Percentiles rank a stretch among this genome's conserved stretches.
phyloP scores from a whole-genome alignment of 2,888 invertebrate genomes.

The Dorcus hopei region DNA sequence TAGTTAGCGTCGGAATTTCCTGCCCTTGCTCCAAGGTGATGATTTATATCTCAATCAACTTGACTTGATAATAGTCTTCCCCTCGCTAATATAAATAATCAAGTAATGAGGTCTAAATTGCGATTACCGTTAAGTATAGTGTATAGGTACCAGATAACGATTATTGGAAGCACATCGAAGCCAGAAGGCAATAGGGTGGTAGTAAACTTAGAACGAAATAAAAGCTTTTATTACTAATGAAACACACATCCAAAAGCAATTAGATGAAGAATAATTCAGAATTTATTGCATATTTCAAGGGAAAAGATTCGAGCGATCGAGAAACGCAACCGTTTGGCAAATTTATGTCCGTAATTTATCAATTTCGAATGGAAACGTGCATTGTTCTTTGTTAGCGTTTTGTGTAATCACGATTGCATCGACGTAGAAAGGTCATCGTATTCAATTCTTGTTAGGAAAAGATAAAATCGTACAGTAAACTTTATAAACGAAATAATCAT shows the following conservation, averaged over 20 bases:
- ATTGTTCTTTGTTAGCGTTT: background rate
- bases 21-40: conserved; percentile 35
- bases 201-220: no score
- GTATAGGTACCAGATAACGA: conserved; percentile 1
- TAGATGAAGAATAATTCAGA: no score
- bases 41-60: conserved; percentile 46
- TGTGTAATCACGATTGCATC: background rate
- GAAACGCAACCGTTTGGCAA: background rate
- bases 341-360: background rate
- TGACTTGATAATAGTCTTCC: conserved; percentile 35
- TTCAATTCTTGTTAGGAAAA: background rate
- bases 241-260: no score
- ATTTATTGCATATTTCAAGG: no score
- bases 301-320: no score
- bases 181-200: background rate
- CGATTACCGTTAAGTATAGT: background rate
- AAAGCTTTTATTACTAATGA: no score
- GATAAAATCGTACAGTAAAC: background rate
- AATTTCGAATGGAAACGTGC: background rate
- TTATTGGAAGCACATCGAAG: conserved; percentile 4
- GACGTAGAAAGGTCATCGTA: background rate
- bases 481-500: background rate
- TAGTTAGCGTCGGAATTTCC: conserved; percentile 35
- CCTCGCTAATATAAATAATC: conserved; percentile 11
- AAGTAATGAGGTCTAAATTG: conserved; percentile 12